Evolutionary conservation across 2,888 invertebrate genomes (phyloP).

Genomic region (Eueremaeus valkanovi): DNA sequence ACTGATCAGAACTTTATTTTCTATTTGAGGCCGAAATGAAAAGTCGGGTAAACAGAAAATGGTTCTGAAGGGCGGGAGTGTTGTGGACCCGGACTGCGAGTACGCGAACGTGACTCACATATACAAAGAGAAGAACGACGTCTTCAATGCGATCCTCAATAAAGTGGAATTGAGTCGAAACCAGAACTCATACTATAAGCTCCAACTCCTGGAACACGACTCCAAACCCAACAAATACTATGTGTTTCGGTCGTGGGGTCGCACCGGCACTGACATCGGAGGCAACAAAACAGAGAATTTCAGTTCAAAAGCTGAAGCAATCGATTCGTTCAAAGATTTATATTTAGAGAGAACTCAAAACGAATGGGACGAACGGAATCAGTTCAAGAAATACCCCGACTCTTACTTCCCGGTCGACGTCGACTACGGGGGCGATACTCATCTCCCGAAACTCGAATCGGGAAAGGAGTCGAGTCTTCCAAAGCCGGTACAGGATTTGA

Average conservation of each 20-base stretch:
- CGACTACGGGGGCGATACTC: constrained; percentile 64
- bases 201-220: constrained; percentile 81
- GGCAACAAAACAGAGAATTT: constrained; percentile 62
- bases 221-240: constrained; percentile 60
- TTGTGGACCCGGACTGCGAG: constrained; percentile 83
- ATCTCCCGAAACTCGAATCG: constrained; percentile 35
- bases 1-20: too few species aligned
- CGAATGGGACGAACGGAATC: constrained; percentile 63
- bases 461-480: constrained; percentile 64
- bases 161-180: constrained; percentile 78
- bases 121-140: constrained; percentile 55
- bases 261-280: constrained; percentile 92
- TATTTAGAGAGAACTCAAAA: constrained; percentile 82
- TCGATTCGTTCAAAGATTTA: constrained; percentile 60
- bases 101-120: constrained; percentile 69
- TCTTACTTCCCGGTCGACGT: constrained; percentile 80
- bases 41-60: constrained; percentile 58
- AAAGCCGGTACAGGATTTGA: constrained; percentile 71
- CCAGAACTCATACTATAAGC: constrained; percentile 90
- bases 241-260: constrained; percentile 90
- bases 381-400: constrained; percentile 68
- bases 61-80: constrained; percentile 74
- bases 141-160: constrained; percentile 75
- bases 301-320: constrained; percentile 59
- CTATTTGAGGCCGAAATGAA: constrained; percentile 15